These are phyloP conservation scores for Hippolais icterina DNA, from an alignment of 2,113 vertebrate genomes.

Conservation along the genomic window DNA sequence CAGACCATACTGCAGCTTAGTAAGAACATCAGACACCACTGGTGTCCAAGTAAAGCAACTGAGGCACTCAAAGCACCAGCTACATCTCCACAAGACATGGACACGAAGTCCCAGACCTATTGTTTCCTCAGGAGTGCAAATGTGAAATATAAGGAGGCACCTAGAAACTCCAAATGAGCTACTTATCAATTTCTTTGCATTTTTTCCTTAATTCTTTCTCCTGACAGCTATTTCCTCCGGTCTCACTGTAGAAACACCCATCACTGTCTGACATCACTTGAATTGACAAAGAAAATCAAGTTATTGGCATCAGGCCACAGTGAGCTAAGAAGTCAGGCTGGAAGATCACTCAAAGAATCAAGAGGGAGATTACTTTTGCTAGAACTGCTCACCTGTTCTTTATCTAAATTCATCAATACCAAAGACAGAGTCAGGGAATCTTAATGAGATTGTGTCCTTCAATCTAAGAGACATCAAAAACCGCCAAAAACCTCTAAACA, in stretches of 20 bases:
- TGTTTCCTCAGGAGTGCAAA: not conserved
- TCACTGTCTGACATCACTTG: not conserved
- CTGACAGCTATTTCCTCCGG: not conserved
- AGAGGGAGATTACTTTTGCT: not conserved
- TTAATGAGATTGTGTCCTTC: not conserved
- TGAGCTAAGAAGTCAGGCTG: not conserved
- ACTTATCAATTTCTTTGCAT: not conserved
- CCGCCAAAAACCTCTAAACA: not conserved
- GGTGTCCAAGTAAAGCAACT: not conserved
- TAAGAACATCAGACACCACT: not conserved
- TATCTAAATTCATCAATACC: not conserved
- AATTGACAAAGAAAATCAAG: not conserved
- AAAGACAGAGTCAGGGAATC: not conserved
- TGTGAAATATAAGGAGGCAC: not conserved
- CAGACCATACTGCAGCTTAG: fast-evolving
- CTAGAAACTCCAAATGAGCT: not conserved
- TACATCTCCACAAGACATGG: not conserved
- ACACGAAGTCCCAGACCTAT: fast-evolving
- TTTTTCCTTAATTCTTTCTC: not conserved
- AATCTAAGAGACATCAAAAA: not conserved
- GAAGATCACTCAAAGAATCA: not conserved
- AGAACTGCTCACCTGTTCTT: not conserved
- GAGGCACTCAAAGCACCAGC: not conserved
- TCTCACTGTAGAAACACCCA: not conserved
- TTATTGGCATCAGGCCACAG: not conserved